Evolutionary conservation across 2,113 vertebrate genomes (phyloP).

Genomic region (Saguinus imperator): DNA sequence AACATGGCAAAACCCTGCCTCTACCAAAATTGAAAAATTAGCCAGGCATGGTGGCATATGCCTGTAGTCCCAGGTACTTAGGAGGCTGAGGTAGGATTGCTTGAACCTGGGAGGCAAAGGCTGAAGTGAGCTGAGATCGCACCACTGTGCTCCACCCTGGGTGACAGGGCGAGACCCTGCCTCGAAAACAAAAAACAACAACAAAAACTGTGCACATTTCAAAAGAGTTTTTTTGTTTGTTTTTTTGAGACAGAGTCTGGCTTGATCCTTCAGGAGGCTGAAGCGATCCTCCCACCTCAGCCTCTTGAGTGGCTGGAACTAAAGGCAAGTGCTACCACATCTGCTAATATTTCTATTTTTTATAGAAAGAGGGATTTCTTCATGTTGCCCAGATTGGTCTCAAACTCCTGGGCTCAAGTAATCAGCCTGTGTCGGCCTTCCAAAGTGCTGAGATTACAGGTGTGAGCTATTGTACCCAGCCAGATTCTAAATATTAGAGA

Average conservation of each 20-base stretch:
- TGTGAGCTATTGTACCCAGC: background rate
- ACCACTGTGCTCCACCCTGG: no score
- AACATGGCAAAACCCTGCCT: no score
- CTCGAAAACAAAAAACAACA: no score
- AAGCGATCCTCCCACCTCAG: background rate
- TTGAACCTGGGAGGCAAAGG: no score
- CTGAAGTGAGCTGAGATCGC: no score
- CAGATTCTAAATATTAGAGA: background rate
- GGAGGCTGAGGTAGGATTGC: no score
- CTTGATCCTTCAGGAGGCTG: background rate
- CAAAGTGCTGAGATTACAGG: background rate
- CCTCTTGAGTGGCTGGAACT: background rate
- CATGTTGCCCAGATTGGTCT: background rate
- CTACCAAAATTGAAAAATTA: no score
- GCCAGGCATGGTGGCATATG: no score
- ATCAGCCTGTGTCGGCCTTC: background rate
- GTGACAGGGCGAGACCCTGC: no score
- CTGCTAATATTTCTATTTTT: background rate
- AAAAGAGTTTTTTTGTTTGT: no score
- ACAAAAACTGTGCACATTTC: no score
- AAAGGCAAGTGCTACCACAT: background rate
- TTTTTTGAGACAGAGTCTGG: background rate
- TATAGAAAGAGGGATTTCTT: background rate
- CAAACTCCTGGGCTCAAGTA: background rate
- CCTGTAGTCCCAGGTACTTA: no score